Percentiles rank a stretch among this genome's conserved stretches.
phyloP scores from a whole-genome alignment of 2,888 invertebrate species.

The Malthinus flaveolus region DNA sequence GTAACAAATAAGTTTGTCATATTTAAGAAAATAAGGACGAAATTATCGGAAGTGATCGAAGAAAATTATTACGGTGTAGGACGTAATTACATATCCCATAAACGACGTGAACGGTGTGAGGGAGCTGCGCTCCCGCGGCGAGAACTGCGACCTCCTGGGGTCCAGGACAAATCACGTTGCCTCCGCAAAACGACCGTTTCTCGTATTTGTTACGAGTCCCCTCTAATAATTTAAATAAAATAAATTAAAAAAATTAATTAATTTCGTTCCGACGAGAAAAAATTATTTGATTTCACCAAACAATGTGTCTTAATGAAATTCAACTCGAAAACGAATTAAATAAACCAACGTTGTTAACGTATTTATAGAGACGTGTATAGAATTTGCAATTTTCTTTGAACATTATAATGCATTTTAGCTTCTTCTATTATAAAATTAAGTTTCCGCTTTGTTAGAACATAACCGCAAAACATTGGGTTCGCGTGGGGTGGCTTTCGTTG shows the following conservation, averaged over 20 bases:
- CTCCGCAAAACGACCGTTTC: constrained; percentile 29
- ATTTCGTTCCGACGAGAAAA: too few species aligned
- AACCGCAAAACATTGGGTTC: constrained; percentile 13
- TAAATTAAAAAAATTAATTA: too few species aligned
- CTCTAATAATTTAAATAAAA: neutral
- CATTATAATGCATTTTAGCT: constrained; percentile 40
- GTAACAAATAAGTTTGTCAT: too few species aligned
- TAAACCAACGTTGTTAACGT: constrained; percentile 45
- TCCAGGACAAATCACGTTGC: constrained; percentile 30
- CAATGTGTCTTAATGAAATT: constrained; percentile 57
- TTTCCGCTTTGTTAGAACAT: constrained; percentile 10
- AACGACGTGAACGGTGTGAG: constrained; percentile 27
- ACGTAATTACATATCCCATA: constrained; percentile 40
- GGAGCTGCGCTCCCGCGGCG: constrained; percentile 29
- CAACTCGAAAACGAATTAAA: constrained; percentile 56
- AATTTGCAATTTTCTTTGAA: constrained; percentile 37
- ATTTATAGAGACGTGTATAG: constrained; percentile 42
- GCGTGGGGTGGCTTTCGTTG: constrained; percentile 22
- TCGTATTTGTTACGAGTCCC: constrained; percentile 11
- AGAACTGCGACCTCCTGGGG: constrained; percentile 31
- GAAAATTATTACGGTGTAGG: constrained; percentile 39
- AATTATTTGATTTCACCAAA: constrained; percentile 26
- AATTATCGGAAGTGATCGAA: constrained; percentile 38
- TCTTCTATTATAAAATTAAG: constrained; percentile 7
- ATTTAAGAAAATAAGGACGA: too few species aligned